Conservation (phyloP, 2,797 vertebrate genomes). For the Aratinga solstitialis region DNA sequence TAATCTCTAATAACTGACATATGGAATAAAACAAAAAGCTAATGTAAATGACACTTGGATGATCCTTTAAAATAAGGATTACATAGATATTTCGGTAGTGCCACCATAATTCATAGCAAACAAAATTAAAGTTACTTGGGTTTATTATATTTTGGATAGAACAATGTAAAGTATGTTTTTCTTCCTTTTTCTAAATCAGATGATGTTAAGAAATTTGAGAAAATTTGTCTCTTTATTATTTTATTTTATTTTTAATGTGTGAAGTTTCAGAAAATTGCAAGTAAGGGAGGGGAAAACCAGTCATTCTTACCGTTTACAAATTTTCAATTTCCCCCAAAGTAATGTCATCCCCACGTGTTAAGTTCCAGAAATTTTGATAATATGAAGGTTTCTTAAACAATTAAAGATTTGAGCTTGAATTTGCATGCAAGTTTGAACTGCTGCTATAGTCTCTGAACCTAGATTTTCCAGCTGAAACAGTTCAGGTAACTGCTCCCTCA, state of each 20-base stretch:
- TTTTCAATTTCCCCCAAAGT: background rate
- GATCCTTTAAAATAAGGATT: background rate
- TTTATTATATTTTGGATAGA: background rate
- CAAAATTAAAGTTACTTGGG: background rate
- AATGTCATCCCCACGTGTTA: background rate
- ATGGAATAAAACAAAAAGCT: background rate
- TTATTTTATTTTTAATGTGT: no score
- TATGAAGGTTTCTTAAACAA: background rate
- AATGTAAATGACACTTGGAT: background rate
- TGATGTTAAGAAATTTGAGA: background rate
- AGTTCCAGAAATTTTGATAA: background rate
- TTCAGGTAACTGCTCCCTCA: background rate
- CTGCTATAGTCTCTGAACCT: background rate
- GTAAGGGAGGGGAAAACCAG: rapidly evolving
- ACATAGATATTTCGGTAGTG: background rate
- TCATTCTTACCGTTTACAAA: background rate
- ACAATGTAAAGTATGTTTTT: background rate
- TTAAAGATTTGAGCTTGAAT: background rate
- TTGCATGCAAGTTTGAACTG: background rate
- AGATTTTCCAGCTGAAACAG: background rate
- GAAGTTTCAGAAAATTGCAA: background rate
- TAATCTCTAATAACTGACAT: background rate
- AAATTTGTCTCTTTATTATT: background rate
- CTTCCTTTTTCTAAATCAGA: background rate
- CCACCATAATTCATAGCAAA: background rate